Evolutionary conservation across 2,113 vertebrate species (phyloP), one percentile per base, ranked within the genome.

Genomic region (Phyllostomus hastatus): DNA sequence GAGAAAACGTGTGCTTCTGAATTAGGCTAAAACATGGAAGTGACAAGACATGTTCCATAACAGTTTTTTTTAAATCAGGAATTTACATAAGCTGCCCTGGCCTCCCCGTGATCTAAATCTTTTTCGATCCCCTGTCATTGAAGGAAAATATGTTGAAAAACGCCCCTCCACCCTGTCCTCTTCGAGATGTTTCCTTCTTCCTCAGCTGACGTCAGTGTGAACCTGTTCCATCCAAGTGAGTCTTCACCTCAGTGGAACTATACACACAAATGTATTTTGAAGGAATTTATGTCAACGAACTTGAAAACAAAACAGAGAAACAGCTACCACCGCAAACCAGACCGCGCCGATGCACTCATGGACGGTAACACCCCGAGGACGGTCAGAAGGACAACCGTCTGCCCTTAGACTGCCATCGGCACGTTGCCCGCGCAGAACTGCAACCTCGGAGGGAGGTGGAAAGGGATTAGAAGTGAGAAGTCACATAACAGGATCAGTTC

Each of bases 401-500:
- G 3, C 8, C 9, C 38, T 41, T 35, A 4, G 33, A 41, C 75
- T 83, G 67, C 79, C 89, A 61, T 61, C 24, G 73, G 57, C 92
- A 75, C 22, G 0, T 57, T 66, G 61, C 59, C 70, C 94, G 33
- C 20, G 43, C 92, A 83, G 73, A 92, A 57, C 6, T 28, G 33
- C 48, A 70, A 28, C 73, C 90, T 92, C 94, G 52, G 17, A 94
- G 92, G 88, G 90, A 73, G 69, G 73, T 46, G 70, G 57, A 61
- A 67, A 85, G n/a, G 24, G 48, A 79, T 78, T 41, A 79, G 80
- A 88, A 92, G 87, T 48, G 38, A 92, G 83, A 92, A 84, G 76
- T 90, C 88, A 81, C 87, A 78, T 70, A 52, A 84, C 78, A 69
- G 59, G 72, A 94, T 97, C 69, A n/a, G 84, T 86, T 95, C 66